Percentiles rank a stretch among this genome's conserved stretches.
Conservation (phyloP, 2,797 vertebrate species). For the Bradypodion pumilum region DNA sequence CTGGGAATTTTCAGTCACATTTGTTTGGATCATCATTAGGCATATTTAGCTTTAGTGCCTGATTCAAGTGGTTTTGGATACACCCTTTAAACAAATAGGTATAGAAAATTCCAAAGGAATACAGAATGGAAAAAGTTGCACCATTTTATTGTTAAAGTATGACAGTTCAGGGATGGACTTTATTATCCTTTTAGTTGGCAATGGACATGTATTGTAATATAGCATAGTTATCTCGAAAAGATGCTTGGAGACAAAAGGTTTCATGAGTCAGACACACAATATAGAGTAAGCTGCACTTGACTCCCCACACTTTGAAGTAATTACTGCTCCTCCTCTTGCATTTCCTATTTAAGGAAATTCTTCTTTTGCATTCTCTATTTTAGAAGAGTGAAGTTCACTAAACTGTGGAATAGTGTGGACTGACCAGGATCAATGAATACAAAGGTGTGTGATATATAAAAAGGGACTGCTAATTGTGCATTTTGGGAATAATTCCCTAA, state of each 20-base stretch:
- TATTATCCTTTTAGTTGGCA: background rate
- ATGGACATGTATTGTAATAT: background rate
- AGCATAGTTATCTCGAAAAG: background rate
- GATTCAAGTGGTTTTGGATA: slow-evolving; percentile 30
- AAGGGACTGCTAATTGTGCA: background rate
- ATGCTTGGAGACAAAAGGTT: background rate
- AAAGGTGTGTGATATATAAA: background rate
- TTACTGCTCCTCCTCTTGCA: background rate
- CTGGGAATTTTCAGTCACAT: slow-evolving; percentile 50
- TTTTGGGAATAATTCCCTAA: background rate
- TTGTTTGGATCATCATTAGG: slow-evolving; percentile 56
- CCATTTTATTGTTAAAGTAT: background rate
- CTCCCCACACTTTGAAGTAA: background rate
- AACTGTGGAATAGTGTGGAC: background rate
- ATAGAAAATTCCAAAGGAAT: slow-evolving; percentile 8
- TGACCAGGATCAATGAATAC: background rate
- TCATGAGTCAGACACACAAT: background rate
- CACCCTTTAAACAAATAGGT: slow-evolving; percentile 28
- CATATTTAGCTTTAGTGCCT: slow-evolving; percentile 30
- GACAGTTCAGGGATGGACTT: background rate
- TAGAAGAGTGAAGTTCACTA: background rate
- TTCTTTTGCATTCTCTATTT: too few species aligned
- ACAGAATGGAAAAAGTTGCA: background rate
- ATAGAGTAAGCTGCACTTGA: background rate
- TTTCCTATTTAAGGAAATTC: background rate